These are phyloP conservation scores for Condylura cristata DNA, from an alignment of 2,113 vertebrate species.

Conservation along the genomic window DNA sequence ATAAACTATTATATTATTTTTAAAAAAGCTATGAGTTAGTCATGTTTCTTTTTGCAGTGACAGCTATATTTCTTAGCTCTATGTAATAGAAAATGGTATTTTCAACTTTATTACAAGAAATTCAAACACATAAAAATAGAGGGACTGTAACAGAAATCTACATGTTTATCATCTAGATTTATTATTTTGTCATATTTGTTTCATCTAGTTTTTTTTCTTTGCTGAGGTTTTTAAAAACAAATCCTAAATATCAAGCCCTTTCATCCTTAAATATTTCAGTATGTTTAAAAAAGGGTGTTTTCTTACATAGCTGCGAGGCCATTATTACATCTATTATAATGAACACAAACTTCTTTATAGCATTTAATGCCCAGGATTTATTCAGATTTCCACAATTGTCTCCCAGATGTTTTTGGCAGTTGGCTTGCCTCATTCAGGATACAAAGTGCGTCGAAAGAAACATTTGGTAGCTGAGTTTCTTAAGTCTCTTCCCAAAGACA, in stretches of 20 bases:
- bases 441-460: background rate
- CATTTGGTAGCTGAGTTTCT: background rate
- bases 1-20: no score
- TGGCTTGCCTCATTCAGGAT: constrained; percentile 13
- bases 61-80: background rate
- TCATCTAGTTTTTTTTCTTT: constrained; percentile 12
- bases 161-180: background rate
- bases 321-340: constrained; percentile 34
- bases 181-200: constrained; percentile 34
- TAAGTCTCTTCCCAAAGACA: constrained; percentile 37
- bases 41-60: constrained; percentile 31
- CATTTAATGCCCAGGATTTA: background rate
- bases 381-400: constrained; percentile 12
- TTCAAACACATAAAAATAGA: constrained; percentile 41
- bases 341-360: constrained; percentile 9
- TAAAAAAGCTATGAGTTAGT: background rate
- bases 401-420: background rate
- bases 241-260: constrained; percentile 40
- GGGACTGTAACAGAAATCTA: background rate
- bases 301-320: background rate
- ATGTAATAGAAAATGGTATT: background rate
- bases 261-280: constrained; percentile 12
- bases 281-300: background rate
- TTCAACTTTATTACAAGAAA: constrained; percentile 24
- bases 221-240: background rate